These are phyloP conservation scores for Agrochola lychnidis DNA, from an alignment of 2,888 invertebrate species.

Conservation along the genomic window DNA sequence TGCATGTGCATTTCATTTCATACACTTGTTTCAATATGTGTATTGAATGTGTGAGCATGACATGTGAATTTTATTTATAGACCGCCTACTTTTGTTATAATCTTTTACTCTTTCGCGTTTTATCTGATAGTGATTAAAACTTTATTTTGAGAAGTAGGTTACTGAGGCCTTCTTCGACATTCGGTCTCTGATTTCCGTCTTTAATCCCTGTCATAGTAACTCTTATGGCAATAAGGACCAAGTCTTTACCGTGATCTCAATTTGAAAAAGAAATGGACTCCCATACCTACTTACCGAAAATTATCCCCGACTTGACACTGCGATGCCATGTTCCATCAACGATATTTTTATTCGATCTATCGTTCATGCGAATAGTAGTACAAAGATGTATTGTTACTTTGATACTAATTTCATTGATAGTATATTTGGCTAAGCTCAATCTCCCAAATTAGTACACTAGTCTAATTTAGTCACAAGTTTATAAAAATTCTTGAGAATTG, in stretches of 20 bases:
- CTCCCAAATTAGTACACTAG: neutral
- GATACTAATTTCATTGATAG: neutral
- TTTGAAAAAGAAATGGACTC: neutral
- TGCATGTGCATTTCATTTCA: slow-evolving; percentile 1
- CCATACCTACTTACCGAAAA: neutral
- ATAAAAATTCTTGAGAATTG: neutral
- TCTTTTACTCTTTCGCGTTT: neutral
- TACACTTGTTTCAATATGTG: neutral
- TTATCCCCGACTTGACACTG: neutral
- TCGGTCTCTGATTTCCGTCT: neutral
- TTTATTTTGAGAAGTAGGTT: too few relatives aligned
- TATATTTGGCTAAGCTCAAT: neutral
- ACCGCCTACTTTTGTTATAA: neutral
- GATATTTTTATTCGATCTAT: neutral
- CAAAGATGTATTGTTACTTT: neutral
- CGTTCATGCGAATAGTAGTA: neutral
- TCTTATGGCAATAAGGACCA: neutral
- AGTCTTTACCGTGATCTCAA: neutral
- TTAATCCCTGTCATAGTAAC: neutral
- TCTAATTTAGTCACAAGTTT: neutral
- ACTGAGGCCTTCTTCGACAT: neutral
- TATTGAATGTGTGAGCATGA: neutral
- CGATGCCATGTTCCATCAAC: neutral
- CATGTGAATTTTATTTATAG: too few relatives aligned
- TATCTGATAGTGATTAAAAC: neutral